These are phyloP conservation scores for Kuschelorhynchus macadamiae DNA, from an alignment of 2,888 invertebrate genomes.

Conservation along the genomic window DNA sequence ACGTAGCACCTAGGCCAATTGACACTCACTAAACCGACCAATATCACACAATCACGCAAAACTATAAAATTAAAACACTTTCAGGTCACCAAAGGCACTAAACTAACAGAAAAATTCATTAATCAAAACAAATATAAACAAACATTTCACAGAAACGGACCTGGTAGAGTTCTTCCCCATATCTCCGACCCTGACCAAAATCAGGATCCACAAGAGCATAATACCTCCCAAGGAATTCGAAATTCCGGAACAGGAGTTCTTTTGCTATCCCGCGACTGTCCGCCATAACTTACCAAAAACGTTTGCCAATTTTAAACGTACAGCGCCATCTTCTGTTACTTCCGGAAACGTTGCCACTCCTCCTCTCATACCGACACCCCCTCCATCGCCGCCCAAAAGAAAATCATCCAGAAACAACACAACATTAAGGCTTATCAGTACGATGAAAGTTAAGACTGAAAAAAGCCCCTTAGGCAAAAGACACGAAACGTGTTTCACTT, in stretches of 20 bases:
- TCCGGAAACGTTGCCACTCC: slow-evolving; percentile 61
- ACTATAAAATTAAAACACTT: slow-evolving; percentile 7
- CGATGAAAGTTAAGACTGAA: slow-evolving; percentile 67
- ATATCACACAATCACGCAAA: slow-evolving; percentile 15
- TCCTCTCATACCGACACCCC: slow-evolving; percentile 65
- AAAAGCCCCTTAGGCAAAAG: slow-evolving; percentile 64
- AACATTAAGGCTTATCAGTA: slow-evolving; percentile 77
- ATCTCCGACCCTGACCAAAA: slow-evolving; percentile 84
- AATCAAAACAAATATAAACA: slow-evolving; percentile 6
- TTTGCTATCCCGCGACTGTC: slow-evolving; percentile 74
- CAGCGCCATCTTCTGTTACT: slow-evolving; percentile 72
- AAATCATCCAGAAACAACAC: slow-evolving; percentile 82
- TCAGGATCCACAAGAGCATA: slow-evolving; percentile 77
- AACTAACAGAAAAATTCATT: too few species aligned
- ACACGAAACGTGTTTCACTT: slow-evolving; percentile 71
- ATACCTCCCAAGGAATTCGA: slow-evolving; percentile 63
- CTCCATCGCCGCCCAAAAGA: slow-evolving; percentile 83
- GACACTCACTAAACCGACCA: too few species aligned
- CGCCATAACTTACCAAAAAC: slow-evolving; percentile 68
- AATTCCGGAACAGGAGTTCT: slow-evolving; percentile 71
- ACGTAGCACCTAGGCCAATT: too few species aligned
- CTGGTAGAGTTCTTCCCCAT: slow-evolving; percentile 88
- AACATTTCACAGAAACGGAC: slow-evolving; percentile 75
- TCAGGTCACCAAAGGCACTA: slow-evolving; percentile 27
- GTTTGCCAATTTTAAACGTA: slow-evolving; percentile 75